A percentile compares a stretch with the other conserved stretches of the same genome.
Evolutionary conservation across 2,113 vertebrate species (phyloP).

Genomic region (Bos indicus): DNA sequence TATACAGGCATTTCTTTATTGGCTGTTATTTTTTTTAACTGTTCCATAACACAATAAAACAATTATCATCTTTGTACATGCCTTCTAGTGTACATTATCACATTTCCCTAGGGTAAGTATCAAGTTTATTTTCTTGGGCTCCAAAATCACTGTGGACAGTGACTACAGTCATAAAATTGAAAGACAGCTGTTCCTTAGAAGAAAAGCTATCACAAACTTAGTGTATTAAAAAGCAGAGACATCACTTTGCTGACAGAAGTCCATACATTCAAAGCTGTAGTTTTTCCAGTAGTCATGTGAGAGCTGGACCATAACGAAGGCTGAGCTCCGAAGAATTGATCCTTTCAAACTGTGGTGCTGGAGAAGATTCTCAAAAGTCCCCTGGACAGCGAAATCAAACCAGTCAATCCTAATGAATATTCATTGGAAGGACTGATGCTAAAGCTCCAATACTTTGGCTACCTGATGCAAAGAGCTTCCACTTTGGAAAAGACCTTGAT

Average conservation of each 20-base stretch:
- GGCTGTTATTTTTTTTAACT: background rate
- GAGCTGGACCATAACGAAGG: background rate
- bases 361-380: background rate
- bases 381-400: background rate
- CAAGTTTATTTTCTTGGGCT: background rate
- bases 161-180: background rate
- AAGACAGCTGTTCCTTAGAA: background rate
- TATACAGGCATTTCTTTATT: background rate
- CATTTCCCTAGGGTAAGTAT: background rate
- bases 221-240: background rate
- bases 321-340: rapidly evolving
- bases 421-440: background rate
- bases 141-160: background rate
- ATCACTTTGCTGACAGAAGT: background rate
- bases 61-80: background rate
- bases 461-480: background rate
- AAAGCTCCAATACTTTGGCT: background rate
- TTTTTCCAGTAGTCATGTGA: background rate
- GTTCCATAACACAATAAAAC: background rate
- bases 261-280: background rate
- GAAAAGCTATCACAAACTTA: background rate
- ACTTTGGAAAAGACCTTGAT: background rate
- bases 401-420: background rate
- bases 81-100: background rate
- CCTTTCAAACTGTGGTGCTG: background rate